Base-by-base conservation (phyloP, 1,140 invertebrate genomes). In the Spodoptera litura region DNA sequence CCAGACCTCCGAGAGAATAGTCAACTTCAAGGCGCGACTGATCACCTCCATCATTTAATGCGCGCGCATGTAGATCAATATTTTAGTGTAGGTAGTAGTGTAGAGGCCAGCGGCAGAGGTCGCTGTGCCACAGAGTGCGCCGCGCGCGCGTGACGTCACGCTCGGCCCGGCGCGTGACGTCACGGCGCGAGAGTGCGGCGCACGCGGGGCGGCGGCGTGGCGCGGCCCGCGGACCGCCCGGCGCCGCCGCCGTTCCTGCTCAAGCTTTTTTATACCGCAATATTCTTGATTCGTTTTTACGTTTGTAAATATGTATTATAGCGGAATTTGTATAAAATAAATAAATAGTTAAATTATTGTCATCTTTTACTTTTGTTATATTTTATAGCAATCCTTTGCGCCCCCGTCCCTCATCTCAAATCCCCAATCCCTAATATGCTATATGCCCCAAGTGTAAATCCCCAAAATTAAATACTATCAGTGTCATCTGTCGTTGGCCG, bases 21-120 rank as follows among this genome's bases (percentile, higher is more conserved):
- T 98, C 86, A 98, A 98, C 96, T 98, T 98, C 96, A 98, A 98
- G 95, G 97, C 97, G 87, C 96, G 97, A 96, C 95, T 98, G 82
- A 97, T 98, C 93, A 98, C 97, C 88, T 97, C 97, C 78, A 96
- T 98, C 92, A 98, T 98, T 92, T 98, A 97, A 96, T 59, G 85
- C 81, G 84, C 72, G 55, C 62, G 85, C 82, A 80, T 80, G 78
- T 89, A 91, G 89, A 87, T 79, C 85, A 88, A 88, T 88, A 78
- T 77, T 77, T 79, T 86, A 87, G 85, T 81, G 73, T 87, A 89
- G 82, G 59, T 83, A 81, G 82, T 88, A 83, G 81, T 70, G 83
- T 85, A 85, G 85, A 56, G 79, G 35, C 31, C 79, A 85, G 78
- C 85, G 88, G 88, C 85, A 44, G 79, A 83, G 62, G 38, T 10